Evolutionary conservation across 2,113 vertebrate species (phyloP).

Genomic region (Charadrius vociferus): DNA sequence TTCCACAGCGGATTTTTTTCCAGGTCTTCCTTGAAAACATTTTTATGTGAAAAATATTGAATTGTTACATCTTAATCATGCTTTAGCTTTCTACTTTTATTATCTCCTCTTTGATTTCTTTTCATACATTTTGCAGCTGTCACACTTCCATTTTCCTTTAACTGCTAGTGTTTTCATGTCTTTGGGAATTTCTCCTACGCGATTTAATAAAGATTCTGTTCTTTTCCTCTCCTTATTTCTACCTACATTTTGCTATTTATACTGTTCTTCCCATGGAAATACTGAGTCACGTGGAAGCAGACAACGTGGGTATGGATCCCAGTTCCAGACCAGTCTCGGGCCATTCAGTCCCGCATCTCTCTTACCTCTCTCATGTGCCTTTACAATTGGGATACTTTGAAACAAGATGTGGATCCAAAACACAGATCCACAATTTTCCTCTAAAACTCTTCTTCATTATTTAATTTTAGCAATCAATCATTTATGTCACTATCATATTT

Average conservation of each 20-base stretch:
- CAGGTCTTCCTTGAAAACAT: neutral
- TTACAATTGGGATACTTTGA: neutral
- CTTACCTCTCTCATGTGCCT: neutral
- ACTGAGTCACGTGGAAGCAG: neutral
- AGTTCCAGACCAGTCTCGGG: neutral
- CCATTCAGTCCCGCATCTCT: neutral
- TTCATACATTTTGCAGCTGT: neutral
- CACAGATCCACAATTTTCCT: neutral
- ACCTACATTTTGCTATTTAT: neutral
- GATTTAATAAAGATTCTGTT: neutral
- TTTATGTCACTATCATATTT: neutral
- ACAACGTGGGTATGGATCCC: neutral
- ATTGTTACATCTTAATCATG: neutral
- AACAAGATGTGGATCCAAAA: neutral
- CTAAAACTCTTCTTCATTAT: neutral
- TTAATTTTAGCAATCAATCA: neutral
- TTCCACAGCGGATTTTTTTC: neutral
- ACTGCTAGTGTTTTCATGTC: neutral
- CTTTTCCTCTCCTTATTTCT: neutral
- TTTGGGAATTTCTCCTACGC: neutral
- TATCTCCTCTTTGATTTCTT: neutral
- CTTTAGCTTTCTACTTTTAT: neutral
- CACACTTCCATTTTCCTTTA: neutral
- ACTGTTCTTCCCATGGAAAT: neutral
- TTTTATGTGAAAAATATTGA: neutral